These are phyloP conservation scores for Thunnus maccoyii DNA, from an alignment of 2,113 vertebrate genomes.

Conservation along the genomic window DNA sequence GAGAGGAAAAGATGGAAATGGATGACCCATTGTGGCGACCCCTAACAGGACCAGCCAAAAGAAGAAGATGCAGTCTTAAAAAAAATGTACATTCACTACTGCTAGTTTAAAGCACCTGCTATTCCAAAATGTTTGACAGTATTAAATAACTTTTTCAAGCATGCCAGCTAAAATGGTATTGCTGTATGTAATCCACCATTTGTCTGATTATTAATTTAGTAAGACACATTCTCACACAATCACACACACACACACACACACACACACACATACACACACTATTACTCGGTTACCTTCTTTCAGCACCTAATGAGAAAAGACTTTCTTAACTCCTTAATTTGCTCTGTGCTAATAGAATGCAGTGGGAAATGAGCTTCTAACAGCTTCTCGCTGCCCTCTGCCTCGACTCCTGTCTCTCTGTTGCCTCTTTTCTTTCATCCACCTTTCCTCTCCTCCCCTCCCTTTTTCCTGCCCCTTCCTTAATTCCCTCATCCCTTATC, in stretches of 20 bases:
- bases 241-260: neutral
- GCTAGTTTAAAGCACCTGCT: no score
- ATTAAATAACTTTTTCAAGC: no score
- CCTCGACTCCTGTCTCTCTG: constrained; percentile 4
- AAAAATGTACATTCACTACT: no score
- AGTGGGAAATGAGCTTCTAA: constrained; percentile 35
- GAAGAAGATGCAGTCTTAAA: no score
- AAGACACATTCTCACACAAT: neutral
- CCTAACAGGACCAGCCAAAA: no score
- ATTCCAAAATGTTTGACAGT: no score
- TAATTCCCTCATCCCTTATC: neutral
- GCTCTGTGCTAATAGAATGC: constrained; percentile 33
- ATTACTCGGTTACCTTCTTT: neutral
- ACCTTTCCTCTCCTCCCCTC: neutral
- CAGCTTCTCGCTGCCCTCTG: constrained; percentile 20
- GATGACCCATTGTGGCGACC: no score
- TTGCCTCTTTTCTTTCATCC: constrained; percentile 12
- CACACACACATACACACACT: neutral
- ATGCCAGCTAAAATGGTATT: no score
- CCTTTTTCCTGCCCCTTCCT: constrained; percentile 20
- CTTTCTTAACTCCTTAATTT: constrained; percentile 15
- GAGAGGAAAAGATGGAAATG: no score
- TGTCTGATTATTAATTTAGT: neutral
- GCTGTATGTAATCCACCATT: neutral
- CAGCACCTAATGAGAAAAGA: neutral